These are phyloP conservation scores for Drosophila dives DNA, from an alignment of 2,888 invertebrate species.

Conservation along the genomic window DNA sequence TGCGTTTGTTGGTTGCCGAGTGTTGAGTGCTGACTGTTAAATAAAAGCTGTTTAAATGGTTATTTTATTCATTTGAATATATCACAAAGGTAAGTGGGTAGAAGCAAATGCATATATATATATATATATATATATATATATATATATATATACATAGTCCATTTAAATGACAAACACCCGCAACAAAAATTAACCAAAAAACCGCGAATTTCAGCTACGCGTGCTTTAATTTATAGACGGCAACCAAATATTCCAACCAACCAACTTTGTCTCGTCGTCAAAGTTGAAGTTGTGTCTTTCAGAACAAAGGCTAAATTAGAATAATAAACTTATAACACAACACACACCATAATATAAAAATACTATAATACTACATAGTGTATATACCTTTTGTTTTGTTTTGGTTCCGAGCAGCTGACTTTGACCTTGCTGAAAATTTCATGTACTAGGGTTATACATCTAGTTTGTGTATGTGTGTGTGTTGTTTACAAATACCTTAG, in stretches of 20 bases:
- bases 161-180: slow-evolving; percentile 68
- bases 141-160: slow-evolving; percentile 19
- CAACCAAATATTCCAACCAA: background rate
- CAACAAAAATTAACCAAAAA: slow-evolving; percentile 14
- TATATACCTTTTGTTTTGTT: slow-evolving; percentile 39
- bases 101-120: slow-evolving; percentile 3
- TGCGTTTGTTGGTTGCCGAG: slow-evolving; percentile 34
- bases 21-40: slow-evolving; percentile 52
- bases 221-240: slow-evolving; percentile 66
- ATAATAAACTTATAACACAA: slow-evolving; percentile 60
- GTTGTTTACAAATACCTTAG: slow-evolving; percentile 26
- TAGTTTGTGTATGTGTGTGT: slow-evolving; percentile 18
- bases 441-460: slow-evolving; percentile 16
- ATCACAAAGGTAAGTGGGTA: slow-evolving; percentile 26
- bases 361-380: background rate
- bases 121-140: background rate
- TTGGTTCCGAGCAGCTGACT: slow-evolving; percentile 78
- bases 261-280: slow-evolving; percentile 61
- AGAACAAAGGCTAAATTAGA: slow-evolving; percentile 73
- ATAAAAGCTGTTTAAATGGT: slow-evolving; percentile 56
- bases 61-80: slow-evolving; percentile 52
- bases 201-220: slow-evolving; percentile 41
- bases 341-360: slow-evolving; percentile 27
- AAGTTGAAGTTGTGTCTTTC: slow-evolving; percentile 51
- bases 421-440: slow-evolving; percentile 66